Evolutionary conservation across 2,888 invertebrate species (phyloP).

Genomic region (Aquatica leii): DNA sequence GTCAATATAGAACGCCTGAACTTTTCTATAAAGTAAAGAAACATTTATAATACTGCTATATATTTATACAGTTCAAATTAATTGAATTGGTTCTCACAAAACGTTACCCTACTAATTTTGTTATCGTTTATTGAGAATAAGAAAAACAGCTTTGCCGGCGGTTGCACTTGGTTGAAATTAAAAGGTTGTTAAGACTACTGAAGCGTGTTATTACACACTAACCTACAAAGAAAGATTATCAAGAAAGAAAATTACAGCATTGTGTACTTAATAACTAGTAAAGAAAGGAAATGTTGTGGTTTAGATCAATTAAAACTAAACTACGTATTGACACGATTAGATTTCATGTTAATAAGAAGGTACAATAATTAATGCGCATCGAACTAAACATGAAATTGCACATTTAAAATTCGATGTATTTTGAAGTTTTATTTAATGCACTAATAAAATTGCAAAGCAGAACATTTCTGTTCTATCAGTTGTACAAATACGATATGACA

Average conservation of each 20-base stretch:
- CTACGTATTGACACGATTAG: too few species aligned
- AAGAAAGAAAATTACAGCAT: conserved; percentile 9
- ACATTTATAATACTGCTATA: conserved; percentile 1
- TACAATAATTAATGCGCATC: conserved; percentile 6
- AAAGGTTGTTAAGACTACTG: conserved; percentile 14
- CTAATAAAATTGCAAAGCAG: neutral
- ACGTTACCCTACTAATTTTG: conserved; percentile 12
- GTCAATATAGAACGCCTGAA: conserved; percentile 1
- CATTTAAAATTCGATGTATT: too few species aligned
- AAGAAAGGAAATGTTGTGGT: neutral
- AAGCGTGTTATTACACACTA: conserved; percentile 20
- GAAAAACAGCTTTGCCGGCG: conserved; percentile 9
- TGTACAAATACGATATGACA: neutral
- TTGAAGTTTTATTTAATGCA: neutral
- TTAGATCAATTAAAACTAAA: too few species aligned
- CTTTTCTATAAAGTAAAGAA: too few species aligned
- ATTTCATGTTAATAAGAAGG: too few species aligned
- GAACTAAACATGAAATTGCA: too few species aligned
- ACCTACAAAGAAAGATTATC: conserved; percentile 14
- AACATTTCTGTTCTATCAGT: neutral
- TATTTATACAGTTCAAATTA: conserved; percentile 11
- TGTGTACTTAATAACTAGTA: neutral
- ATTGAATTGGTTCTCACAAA: conserved; percentile 7
- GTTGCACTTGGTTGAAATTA: conserved; percentile 9
- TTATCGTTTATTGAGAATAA: conserved; percentile 10